Conservation (phyloP, 1,140 invertebrate species). For the Intoshia linei region DNA sequence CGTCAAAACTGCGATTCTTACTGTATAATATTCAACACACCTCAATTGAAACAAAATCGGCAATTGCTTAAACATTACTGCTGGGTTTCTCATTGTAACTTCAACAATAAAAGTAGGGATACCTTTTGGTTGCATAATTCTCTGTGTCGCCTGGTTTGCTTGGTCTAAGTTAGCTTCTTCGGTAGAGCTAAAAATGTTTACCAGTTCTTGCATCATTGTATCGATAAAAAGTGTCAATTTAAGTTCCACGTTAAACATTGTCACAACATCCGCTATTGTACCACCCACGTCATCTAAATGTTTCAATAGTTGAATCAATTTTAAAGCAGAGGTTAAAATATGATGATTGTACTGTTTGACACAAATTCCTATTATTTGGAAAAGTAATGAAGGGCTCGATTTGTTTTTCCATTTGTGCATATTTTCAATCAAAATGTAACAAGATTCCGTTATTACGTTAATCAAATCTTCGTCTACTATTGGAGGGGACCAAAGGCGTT, state of each 20-base stretch:
- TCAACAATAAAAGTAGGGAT: too few relatives aligned
- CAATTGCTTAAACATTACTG: too few relatives aligned
- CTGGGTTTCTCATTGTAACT: too few relatives aligned
- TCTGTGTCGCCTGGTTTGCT: too few relatives aligned
- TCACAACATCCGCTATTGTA: conserved; percentile 32
- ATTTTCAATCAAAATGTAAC: conserved; percentile 39
- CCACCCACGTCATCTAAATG: conserved; percentile 34
- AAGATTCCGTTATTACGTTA: conserved; percentile 33
- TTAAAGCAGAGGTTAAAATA: conserved; percentile 9
- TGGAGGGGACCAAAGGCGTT: conserved; percentile 42
- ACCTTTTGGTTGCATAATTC: too few relatives aligned
- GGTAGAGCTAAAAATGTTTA: too few relatives aligned
- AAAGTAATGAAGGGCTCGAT: conserved; percentile 32
- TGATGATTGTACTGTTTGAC: conserved; percentile 47
- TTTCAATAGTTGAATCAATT: conserved; percentile 33
- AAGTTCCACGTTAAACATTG: conserved; percentile 31
- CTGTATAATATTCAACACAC: too few relatives aligned
- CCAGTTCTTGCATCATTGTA: too few relatives aligned
- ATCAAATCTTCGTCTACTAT: conserved; percentile 47
- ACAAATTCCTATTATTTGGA: conserved; percentile 41
- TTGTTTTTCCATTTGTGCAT: conserved; percentile 29
- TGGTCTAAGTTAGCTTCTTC: too few relatives aligned
- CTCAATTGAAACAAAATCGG: too few relatives aligned
- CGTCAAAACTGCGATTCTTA: too few relatives aligned
- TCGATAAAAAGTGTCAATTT: too few relatives aligned